These are phyloP conservation scores for Crocodylus rhombifer DNA, from an alignment of 2,797 vertebrate genomes.

Conservation along the genomic window DNA sequence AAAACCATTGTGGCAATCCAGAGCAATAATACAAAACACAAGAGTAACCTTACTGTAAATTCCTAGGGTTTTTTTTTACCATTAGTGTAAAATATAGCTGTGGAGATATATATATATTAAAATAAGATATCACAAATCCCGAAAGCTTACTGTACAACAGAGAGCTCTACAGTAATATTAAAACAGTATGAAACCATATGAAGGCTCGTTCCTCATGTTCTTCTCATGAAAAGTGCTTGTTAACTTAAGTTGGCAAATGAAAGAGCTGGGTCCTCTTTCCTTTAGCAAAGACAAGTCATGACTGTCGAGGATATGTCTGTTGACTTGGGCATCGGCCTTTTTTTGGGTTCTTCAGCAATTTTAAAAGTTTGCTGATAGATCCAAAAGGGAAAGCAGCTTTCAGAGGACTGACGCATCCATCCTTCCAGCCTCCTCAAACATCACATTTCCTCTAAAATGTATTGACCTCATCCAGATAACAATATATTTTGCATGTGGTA, in stretches of 20 bases:
- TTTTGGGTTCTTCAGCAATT: background rate
- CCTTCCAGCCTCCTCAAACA: background rate
- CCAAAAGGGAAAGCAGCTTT: background rate
- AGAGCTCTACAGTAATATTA: background rate
- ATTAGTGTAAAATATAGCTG: background rate
- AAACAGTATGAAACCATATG: background rate
- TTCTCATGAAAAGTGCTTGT: background rate
- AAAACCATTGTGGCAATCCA: background rate
- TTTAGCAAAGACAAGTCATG: background rate
- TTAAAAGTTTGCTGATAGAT: background rate
- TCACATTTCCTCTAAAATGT: background rate
- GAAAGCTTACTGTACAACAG: background rate
- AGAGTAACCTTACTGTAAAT: background rate
- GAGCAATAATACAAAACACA: background rate
- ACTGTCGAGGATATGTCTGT: background rate
- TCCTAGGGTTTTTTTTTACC: background rate
- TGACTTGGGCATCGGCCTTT: background rate
- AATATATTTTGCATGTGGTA: background rate
- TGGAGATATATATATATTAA: background rate
- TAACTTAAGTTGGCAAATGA: background rate
- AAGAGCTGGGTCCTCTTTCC: constrained; percentile 13
- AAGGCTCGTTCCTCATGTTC: background rate
- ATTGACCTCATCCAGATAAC: background rate
- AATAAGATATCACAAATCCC: background rate
- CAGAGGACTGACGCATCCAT: background rate